Evolutionary conservation across 1,140 invertebrate species (phyloP).

Genomic region (Aricia agestis): DNA sequence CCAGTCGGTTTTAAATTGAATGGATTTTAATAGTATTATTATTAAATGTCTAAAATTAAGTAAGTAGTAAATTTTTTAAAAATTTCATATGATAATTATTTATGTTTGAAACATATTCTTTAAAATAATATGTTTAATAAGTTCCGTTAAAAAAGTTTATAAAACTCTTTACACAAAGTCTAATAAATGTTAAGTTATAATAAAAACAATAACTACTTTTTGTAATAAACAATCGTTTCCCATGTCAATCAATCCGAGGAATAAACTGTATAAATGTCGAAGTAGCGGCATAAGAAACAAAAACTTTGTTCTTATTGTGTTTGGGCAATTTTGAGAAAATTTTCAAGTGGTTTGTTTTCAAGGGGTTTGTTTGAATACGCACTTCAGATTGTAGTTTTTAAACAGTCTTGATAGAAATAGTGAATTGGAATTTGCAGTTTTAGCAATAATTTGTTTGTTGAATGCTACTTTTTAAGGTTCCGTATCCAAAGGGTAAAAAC

Average conservation of each 20-base stretch:
- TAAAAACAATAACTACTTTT: background rate
- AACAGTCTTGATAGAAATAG: background rate
- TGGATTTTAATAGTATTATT: background rate
- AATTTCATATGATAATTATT: too few species aligned
- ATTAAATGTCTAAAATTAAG: background rate
- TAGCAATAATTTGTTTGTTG: too few species aligned
- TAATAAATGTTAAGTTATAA: background rate
- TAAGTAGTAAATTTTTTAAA: too few species aligned
- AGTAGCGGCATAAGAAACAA: conserved; percentile 22
- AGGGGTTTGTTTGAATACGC: background rate
- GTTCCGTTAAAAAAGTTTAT: too few species aligned
- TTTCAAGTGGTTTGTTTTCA: conserved; percentile 8
- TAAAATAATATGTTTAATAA: too few species aligned
- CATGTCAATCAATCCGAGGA: conserved; percentile 51
- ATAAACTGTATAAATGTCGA: conserved; percentile 44
- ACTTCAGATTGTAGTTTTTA: background rate
- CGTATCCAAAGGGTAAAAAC: too few species aligned
- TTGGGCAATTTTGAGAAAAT: conserved; percentile 5
- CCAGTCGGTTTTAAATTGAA: background rate
- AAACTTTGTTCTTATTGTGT: conserved; percentile 2
- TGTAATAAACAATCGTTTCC: conserved; percentile 33
- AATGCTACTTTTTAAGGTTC: too few species aligned
- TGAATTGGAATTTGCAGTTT: background rate
- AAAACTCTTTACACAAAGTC: background rate
- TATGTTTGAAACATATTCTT: too few species aligned